A percentile compares a stretch with the other conserved stretches of the same genome.
phyloP scores from a whole-genome alignment of 2,797 vertebrate species.

The Petrocephalus sullivani region DNA sequence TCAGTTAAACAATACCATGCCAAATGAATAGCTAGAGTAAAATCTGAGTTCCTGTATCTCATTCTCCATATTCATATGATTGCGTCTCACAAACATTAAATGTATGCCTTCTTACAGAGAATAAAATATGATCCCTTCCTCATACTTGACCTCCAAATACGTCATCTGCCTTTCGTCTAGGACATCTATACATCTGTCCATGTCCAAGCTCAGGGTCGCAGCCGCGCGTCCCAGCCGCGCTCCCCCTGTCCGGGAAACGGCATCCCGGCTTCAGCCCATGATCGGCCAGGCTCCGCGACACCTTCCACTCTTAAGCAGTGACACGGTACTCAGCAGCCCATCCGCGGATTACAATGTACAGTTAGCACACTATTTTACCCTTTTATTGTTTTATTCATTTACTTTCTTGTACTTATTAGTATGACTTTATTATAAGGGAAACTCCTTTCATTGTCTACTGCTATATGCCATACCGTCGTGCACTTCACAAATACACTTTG shows the following conservation, averaged over 20 bases:
- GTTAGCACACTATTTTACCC: background rate
- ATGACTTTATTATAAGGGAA: background rate
- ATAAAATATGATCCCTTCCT: background rate
- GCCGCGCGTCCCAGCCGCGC: background rate
- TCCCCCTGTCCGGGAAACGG: background rate
- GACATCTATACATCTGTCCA: background rate
- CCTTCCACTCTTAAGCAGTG: background rate
- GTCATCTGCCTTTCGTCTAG: background rate
- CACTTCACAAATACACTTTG: background rate
- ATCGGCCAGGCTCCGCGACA: too few species aligned
- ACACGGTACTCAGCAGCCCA: background rate
- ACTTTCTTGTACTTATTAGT: background rate
- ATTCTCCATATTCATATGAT: background rate
- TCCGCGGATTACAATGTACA: too few species aligned
- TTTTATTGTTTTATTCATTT: background rate
- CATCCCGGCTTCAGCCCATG: background rate
- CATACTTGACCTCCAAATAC: background rate
- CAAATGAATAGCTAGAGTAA: background rate
- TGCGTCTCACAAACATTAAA: background rate
- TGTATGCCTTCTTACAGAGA: background rate
- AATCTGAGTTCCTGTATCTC: background rate
- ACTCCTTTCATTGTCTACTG: background rate
- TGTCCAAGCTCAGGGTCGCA: background rate
- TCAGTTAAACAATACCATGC: background rate
- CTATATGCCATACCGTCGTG: background rate